A percentile compares a stretch with the other conserved stretches of the same genome.
These are phyloP conservation scores for Polia nebulosa DNA, from an alignment of 2,888 invertebrate species.

Conservation along the genomic window DNA sequence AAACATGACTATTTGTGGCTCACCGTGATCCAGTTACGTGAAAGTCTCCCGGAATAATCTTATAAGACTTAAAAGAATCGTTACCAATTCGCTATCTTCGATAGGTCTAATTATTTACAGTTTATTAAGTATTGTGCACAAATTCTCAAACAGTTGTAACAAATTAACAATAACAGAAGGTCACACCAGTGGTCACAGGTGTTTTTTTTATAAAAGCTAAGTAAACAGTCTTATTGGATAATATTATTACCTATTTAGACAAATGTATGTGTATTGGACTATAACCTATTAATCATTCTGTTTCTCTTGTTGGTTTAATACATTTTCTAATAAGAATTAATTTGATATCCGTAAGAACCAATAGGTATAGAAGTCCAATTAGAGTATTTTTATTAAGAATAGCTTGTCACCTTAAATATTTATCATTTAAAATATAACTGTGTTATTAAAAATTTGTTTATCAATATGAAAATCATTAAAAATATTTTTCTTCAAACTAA, in stretches of 20 bases:
- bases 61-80: background rate
- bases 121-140: constrained; percentile 39
- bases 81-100: background rate
- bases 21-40: background rate
- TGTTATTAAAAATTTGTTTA: background rate
- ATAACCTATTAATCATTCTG: constrained; percentile 34
- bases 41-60: background rate
- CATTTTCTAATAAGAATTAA: constrained; percentile 33
- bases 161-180: constrained; percentile 73
- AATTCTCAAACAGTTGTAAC: constrained; percentile 67
- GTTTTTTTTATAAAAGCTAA: constrained; percentile 68
- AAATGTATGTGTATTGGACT: constrained; percentile 54
- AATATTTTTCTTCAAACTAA: background rate
- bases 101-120: constrained; percentile 13
- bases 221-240: constrained; percentile 74
- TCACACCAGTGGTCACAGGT: constrained; percentile 75
- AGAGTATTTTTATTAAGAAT: too few relatives aligned
- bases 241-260: constrained; percentile 65
- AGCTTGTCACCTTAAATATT: too few relatives aligned
- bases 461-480: background rate
- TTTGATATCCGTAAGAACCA: background rate
- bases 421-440: background rate
- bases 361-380: background rate
- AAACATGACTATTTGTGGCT: background rate
- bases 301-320: constrained; percentile 40